Conservation (phyloP, 2,797 vertebrate genomes). For the Silurus lanzhouensis region DNA sequence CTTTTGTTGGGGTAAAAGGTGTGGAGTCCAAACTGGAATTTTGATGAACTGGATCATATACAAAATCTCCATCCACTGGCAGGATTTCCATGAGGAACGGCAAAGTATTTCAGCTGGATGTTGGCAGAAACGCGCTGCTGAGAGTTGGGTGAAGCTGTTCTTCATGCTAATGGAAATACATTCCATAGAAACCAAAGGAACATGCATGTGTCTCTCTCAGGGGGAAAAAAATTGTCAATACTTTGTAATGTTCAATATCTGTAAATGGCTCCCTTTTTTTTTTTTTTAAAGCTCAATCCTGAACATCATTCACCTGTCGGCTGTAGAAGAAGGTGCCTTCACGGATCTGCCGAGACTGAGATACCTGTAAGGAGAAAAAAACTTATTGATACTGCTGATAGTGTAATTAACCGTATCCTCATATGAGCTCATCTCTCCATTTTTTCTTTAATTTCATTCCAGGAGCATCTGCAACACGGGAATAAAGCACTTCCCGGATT, state of each 20-base stretch:
- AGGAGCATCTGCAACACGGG: slow-evolving; percentile 96
- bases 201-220: too few species aligned
- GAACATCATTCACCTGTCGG: slow-evolving; percentile 83
- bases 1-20: too few species aligned
- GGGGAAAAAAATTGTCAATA: too few species aligned
- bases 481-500: slow-evolving; percentile 82
- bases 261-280: neutral
- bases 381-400: neutral
- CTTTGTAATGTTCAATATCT: neutral
- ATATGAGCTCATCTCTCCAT: neutral
- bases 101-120: too few species aligned
- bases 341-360: slow-evolving; percentile 85
- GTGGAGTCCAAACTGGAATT: too few species aligned
- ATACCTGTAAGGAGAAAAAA: slow-evolving; percentile 81
- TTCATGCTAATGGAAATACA: too few species aligned
- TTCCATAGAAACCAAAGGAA: too few species aligned
- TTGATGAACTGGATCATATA: too few species aligned
- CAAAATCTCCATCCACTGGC: too few species aligned
- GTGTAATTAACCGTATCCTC: neutral
- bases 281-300: slow-evolving; percentile 77
- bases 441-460: slow-evolving; percentile 48
- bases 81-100: too few species aligned
- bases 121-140: too few species aligned
- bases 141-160: too few species aligned
- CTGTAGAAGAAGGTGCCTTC: slow-evolving; percentile 84